A percentile compares a stretch with the other conserved stretches of the same genome.
phyloP scores from a whole-genome alignment of 2,113 vertebrate species.

The Choloepus hoffmanni region DNA sequence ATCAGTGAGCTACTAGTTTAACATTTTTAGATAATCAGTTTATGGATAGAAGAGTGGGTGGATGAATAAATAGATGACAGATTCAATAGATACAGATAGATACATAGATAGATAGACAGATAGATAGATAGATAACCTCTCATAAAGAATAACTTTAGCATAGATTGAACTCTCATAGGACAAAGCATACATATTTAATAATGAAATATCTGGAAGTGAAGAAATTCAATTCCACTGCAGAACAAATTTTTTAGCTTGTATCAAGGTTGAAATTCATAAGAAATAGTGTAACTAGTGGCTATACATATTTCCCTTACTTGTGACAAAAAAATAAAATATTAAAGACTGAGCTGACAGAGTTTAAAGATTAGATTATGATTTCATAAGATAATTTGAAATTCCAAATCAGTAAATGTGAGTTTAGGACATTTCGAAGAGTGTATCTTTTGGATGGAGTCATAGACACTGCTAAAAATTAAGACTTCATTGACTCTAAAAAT shows the following conservation, averaged over 20 bases:
- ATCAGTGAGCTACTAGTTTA: conserved; percentile 1
- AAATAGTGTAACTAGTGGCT: neutral
- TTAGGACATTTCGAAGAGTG: neutral
- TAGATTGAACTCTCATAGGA: neutral
- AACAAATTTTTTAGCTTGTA: neutral
- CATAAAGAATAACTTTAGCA: neutral
- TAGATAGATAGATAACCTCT: neutral
- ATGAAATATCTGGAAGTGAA: neutral
- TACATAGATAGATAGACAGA: neutral
- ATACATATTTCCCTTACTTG: conserved; percentile 20
- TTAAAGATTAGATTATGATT: too few relatives aligned
- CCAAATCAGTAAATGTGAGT: neutral
- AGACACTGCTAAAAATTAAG: conserved; percentile 34
- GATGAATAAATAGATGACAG: neutral
- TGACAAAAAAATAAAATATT: conserved; percentile 61
- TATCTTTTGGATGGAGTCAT: neutral
- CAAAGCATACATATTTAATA: neutral
- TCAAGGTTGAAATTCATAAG: neutral
- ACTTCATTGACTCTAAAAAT: conserved; percentile 25
- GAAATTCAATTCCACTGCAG: neutral
- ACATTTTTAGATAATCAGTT: neutral
- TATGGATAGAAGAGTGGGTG: neutral
- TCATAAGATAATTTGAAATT: conserved; percentile 15
- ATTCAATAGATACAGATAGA: neutral
- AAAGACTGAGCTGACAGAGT: neutral